phyloP scores from a whole-genome alignment of 2,113 vertebrate genomes.

The Diadophis punctatus region DNA sequence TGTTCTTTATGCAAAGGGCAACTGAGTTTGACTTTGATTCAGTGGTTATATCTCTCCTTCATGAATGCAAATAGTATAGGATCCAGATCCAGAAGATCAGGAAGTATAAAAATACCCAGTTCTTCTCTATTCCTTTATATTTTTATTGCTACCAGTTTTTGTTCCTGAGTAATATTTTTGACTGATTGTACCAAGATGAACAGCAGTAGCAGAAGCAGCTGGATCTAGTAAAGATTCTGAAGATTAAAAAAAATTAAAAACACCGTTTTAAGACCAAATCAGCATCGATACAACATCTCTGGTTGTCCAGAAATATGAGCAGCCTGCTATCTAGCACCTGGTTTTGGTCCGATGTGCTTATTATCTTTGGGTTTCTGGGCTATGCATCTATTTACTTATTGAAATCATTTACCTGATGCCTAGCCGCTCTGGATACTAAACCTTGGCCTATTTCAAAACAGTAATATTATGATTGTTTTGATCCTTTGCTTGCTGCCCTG shows the following conservation, averaged over 20 bases:
- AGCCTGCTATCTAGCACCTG: neutral
- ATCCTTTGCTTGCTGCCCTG: neutral
- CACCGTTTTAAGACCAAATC: neutral
- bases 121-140: neutral
- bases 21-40: neutral
- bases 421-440: neutral
- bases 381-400: neutral
- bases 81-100: neutral
- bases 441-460: neutral
- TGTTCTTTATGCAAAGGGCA: neutral
- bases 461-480: neutral
- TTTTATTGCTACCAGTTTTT: neutral
- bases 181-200: neutral
- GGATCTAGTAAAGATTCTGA: neutral
- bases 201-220: neutral
- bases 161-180: neutral
- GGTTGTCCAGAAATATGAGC: neutral
- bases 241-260: neutral
- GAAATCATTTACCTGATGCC: neutral
- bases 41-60: neutral
- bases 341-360: neutral
- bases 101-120: neutral
- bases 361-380: neutral
- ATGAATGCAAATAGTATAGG: neutral
- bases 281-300: neutral